These are phyloP conservation scores for Anneissia japonica DNA, from an alignment of 35 echinoderm and acorn worm genomes.

Conservation along the genomic window DNA sequence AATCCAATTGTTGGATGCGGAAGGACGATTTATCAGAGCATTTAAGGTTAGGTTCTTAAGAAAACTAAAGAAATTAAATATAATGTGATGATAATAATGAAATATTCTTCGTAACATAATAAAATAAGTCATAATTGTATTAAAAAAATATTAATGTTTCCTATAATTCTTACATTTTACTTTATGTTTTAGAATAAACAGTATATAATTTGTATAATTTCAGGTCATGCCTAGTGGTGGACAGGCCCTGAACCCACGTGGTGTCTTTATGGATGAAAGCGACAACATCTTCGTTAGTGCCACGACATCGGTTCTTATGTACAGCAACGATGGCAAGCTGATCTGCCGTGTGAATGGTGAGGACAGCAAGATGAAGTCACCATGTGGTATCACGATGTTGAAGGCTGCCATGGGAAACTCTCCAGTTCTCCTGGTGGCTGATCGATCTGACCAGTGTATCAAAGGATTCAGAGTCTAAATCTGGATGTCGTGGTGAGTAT, in stretches of 20 bases:
- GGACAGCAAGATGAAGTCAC: neutral
- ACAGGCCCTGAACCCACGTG: neutral
- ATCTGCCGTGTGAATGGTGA: slow-evolving; percentile 9
- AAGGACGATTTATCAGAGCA: neutral
- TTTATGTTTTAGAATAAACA: too few species aligned
- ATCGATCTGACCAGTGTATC: neutral
- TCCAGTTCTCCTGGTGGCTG: neutral
- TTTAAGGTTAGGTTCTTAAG: neutral
- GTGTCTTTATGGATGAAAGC: neutral
- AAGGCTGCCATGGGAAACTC: neutral
- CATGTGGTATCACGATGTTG: neutral
- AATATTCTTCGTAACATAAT: too few species aligned
- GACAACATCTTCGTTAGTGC: slow-evolving; percentile 18
- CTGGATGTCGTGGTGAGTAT: neutral
- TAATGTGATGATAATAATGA: too few species aligned
- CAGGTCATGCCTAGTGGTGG: neutral
- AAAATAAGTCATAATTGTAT: too few species aligned
- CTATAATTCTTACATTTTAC: too few species aligned
- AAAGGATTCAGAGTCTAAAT: neutral
- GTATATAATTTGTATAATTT: neutral
- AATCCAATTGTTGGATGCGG: slow-evolving; percentile 5
- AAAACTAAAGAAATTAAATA: too few species aligned
- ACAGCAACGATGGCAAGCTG: neutral
- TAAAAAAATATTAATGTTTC: too few species aligned
- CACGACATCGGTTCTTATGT: neutral